Conservation (phyloP, 2,797 vertebrate species). For the Carduelis carduelis region DNA sequence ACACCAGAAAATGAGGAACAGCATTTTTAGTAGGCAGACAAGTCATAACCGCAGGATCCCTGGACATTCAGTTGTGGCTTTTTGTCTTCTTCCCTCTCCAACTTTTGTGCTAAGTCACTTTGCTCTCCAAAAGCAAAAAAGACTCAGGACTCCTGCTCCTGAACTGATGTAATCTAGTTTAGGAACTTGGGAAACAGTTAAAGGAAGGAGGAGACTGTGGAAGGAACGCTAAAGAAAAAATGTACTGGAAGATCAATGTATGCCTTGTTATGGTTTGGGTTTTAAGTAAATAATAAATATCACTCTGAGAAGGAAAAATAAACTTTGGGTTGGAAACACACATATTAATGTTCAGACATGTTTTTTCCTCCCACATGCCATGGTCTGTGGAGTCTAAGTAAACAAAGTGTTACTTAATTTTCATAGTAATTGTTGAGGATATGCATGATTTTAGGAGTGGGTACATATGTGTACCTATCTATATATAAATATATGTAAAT, state of each 20-base stretch:
- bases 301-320: background rate
- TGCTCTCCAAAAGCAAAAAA: constrained; percentile 14
- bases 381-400: background rate
- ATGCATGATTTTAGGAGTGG: background rate
- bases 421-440: background rate
- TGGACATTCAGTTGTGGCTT: constrained; percentile 53
- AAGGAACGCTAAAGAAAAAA: background rate
- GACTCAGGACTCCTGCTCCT: background rate
- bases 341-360: background rate
- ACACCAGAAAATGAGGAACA: constrained; percentile 44
- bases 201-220: background rate
- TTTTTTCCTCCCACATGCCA: background rate
- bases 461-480: background rate
- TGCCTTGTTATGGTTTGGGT: background rate
- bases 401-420: background rate
- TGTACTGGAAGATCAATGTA: background rate
- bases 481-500: accelerated
- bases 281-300: background rate
- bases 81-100: constrained; percentile 51
- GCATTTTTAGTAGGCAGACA: constrained; percentile 12
- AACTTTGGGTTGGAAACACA: background rate
- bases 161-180: background rate
- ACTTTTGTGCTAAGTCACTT: constrained; percentile 20
- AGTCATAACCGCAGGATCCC: constrained; percentile 56
- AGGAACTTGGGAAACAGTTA: background rate